Evolutionary conservation across 2,888 invertebrate species (phyloP).

Genomic region (Drosophila maculinotata): DNA sequence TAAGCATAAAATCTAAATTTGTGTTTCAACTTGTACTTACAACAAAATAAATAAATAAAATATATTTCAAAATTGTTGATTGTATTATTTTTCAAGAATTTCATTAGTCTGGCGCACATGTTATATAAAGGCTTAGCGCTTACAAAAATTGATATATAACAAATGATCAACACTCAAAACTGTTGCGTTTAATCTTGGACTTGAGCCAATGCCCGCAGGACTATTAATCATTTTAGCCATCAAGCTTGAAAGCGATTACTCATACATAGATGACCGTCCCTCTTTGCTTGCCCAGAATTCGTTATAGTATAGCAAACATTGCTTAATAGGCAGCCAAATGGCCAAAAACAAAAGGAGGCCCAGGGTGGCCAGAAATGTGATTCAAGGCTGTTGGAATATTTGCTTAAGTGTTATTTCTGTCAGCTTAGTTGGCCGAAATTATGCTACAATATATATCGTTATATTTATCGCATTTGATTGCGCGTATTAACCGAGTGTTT

Average conservation of each 20-base stretch:
- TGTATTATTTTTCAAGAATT: constrained; percentile 6
- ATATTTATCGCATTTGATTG: constrained; percentile 79
- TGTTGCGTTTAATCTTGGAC: constrained; percentile 79
- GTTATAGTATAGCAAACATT: constrained; percentile 68
- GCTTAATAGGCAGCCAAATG: constrained; percentile 69
- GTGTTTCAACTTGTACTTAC: neutral
- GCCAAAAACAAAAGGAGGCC: constrained; percentile 51
- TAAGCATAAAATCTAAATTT: constrained; percentile 27
- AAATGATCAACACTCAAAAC: constrained; percentile 76
- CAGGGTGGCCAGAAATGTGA: constrained; percentile 36
- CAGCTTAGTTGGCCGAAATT: constrained; percentile 77
- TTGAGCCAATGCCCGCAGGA: constrained; percentile 61
- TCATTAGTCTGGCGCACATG: constrained; percentile 20
- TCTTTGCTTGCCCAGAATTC: constrained; percentile 24
- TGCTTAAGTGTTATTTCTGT: constrained; percentile 81
- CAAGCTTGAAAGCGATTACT: constrained; percentile 78
- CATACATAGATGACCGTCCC: constrained; percentile 68
- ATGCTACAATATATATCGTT: constrained; percentile 76
- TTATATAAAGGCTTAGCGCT: constrained; percentile 20
- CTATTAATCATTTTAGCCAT: constrained; percentile 77
- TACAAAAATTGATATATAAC: constrained; percentile 57
- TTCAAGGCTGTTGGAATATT: constrained; percentile 65
- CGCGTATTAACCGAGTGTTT: constrained; percentile 74
- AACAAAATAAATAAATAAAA: constrained; percentile 8
- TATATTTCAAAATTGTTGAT: no score